phyloP scores from a whole-genome alignment of 2,797 vertebrate genomes.

The Cyprinella venusta region DNA sequence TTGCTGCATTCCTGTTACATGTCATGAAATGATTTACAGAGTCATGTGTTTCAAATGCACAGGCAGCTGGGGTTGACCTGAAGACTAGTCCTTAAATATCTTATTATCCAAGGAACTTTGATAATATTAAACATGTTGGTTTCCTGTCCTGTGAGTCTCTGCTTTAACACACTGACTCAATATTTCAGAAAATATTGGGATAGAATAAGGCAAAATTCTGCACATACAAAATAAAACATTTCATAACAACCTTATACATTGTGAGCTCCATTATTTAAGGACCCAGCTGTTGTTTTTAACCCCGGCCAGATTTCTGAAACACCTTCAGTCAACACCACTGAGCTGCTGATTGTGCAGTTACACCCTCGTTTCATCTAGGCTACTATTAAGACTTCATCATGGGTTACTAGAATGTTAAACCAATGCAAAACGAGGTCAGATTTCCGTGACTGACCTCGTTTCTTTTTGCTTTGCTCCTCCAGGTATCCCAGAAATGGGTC shows the following conservation, averaged over 20 bases:
- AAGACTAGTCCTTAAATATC: neutral
- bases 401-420: neutral
- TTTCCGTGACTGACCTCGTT: conserved; percentile 9
- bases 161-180: neutral
- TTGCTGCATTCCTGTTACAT: conserved; percentile 41
- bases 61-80: conserved; percentile 36
- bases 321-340: conserved; percentile 54
- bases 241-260: neutral
- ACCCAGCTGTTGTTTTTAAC: conserved; percentile 36
- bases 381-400: conserved; percentile 1
- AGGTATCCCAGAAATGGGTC: conserved; percentile 76
- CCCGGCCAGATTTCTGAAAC: conserved; percentile 25
- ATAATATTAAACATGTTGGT: neutral
- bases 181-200: no score
- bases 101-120: neutral
- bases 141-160: neutral
- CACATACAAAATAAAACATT: neutral
- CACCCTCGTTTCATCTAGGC: conserved; percentile 1
- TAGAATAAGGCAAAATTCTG: neutral
- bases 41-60: conserved; percentile 34
- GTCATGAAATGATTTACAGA: conserved; percentile 42
- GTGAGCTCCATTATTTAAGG: neutral
- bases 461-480: conserved; percentile 45
- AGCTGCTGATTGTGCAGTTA: conserved; percentile 32
- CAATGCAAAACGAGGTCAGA: conserved; percentile 6